Evolutionary conservation across 1,140 invertebrate genomes (phyloP).

Genomic region (Pollicipes pollicipes): DNA sequence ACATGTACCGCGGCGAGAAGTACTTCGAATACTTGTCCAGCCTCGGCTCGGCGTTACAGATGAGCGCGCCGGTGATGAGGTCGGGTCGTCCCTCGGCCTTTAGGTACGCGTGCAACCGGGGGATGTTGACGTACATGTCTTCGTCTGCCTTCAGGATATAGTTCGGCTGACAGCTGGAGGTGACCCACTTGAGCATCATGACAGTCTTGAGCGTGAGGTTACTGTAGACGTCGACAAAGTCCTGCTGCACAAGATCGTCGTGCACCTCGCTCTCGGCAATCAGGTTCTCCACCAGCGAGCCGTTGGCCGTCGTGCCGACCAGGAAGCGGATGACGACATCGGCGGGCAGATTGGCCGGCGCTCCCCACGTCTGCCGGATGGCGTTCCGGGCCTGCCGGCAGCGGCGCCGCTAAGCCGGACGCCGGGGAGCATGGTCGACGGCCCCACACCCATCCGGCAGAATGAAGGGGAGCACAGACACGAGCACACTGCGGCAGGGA

Average conservation of each 20-base stretch:
- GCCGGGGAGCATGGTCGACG: too few relatives aligned
- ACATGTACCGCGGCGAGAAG: constrained; percentile 2
- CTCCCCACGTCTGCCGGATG: background rate
- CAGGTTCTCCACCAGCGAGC: background rate
- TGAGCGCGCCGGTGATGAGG: background rate
- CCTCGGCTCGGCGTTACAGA: background rate
- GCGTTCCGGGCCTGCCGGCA: background rate
- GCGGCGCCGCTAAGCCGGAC: too few relatives aligned
- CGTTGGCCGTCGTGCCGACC: background rate
- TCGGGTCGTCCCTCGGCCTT: background rate
- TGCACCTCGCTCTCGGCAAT: constrained; percentile 29
- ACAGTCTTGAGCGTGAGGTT: constrained; percentile 81
- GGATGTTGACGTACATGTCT: constrained; percentile 61
- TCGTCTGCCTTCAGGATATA: constrained; percentile 63
- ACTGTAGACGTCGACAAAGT: constrained; percentile 74
- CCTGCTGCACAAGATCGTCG: constrained; percentile 76
- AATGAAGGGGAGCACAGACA: too few relatives aligned
- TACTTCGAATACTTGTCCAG: background rate
- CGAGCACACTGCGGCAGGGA: too few relatives aligned
- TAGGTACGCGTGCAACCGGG: constrained; percentile 18
- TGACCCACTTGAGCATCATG: constrained; percentile 58
- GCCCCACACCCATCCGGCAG: too few relatives aligned
- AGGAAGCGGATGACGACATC: background rate
- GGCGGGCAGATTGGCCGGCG: background rate
- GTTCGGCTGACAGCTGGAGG: constrained; percentile 16